Conservation (phyloP, 1,140 invertebrate species). For the Drosophila leontia region DNA sequence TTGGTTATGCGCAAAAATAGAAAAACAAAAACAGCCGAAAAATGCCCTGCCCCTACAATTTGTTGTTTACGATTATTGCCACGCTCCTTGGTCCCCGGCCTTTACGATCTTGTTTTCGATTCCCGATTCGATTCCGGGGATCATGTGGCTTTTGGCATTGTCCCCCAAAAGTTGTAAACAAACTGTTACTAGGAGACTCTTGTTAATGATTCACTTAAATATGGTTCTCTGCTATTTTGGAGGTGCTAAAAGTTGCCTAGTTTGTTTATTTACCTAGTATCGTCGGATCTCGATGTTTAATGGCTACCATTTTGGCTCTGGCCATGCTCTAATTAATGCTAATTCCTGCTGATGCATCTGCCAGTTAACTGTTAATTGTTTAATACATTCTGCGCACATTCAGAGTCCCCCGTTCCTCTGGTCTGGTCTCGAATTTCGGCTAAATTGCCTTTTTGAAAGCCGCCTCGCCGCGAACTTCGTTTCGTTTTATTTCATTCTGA, state of each 20-base stretch:
- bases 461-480: slow-evolving; percentile 27
- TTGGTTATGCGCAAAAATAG: slow-evolving; percentile 47
- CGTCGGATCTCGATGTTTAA: slow-evolving; percentile 10
- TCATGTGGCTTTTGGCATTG: slow-evolving; percentile 33
- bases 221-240: slow-evolving; percentile 45
- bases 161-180: slow-evolving; percentile 26
- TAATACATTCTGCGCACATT: slow-evolving; percentile 28
- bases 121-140: slow-evolving; percentile 22
- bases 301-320: slow-evolving; percentile 28
- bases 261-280: slow-evolving; percentile 45
- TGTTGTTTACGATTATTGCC: slow-evolving; percentile 60
- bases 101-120: slow-evolving; percentile 76
- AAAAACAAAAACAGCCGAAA: slow-evolving; percentile 41
- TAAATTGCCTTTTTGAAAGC: slow-evolving; percentile 27
- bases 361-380: slow-evolving; percentile 56
- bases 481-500: slow-evolving; percentile 29
- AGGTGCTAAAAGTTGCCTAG: slow-evolving; percentile 54
- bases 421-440: slow-evolving; percentile 44
- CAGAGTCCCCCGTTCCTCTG: neutral
- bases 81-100: slow-evolving; percentile 20
- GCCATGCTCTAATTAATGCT: slow-evolving; percentile 71
- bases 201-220: slow-evolving; percentile 70
- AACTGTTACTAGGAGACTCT: slow-evolving; percentile 57
- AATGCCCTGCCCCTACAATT: slow-evolving; percentile 40
- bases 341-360: slow-evolving; percentile 53